A percentile compares a stretch with the other conserved stretches of the same genome.
Conservation (phyloP, 2,888 invertebrate species). For the Xylophagus ater region DNA sequence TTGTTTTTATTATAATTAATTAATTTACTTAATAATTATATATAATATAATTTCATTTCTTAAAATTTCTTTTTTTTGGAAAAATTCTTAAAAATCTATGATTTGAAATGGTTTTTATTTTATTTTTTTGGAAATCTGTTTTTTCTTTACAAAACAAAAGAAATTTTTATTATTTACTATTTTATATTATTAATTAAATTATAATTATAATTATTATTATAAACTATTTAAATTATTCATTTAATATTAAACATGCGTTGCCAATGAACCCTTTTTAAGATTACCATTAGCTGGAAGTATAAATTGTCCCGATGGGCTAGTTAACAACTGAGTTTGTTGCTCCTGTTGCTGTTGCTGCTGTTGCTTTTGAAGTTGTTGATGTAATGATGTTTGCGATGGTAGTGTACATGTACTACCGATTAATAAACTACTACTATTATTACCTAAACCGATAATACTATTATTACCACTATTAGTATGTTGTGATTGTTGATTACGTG, state of each 20-base stretch:
- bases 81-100: too few relatives aligned
- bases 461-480: constrained; percentile 27
- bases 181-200: constrained; percentile 4
- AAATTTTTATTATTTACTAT: constrained; percentile 5
- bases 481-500: constrained; percentile 25
- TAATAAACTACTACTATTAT: constrained; percentile 12
- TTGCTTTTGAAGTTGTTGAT: constrained; percentile 47
- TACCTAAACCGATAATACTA: constrained; percentile 9
- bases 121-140: too few relatives aligned
- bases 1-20: too few relatives aligned
- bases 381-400: constrained; percentile 46
- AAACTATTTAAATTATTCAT: constrained; percentile 10
- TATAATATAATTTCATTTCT: too few relatives aligned
- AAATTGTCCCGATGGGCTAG: constrained; percentile 39
- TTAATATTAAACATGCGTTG: constrained; percentile 49
- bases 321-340: constrained; percentile 49
- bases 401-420: constrained; percentile 10
- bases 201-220: background rate
- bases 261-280: constrained; percentile 42
- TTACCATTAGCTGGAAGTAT: constrained; percentile 39
- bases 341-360: constrained; percentile 50
- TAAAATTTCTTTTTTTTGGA: too few relatives aligned
- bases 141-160: background rate
- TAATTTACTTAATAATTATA: too few relatives aligned
- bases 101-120: too few relatives aligned